Evolutionary conservation across 2,797 vertebrate species (phyloP), one percentile per base, ranked within the genome.

Genomic region (Rhabdomys pumilio): DNA sequence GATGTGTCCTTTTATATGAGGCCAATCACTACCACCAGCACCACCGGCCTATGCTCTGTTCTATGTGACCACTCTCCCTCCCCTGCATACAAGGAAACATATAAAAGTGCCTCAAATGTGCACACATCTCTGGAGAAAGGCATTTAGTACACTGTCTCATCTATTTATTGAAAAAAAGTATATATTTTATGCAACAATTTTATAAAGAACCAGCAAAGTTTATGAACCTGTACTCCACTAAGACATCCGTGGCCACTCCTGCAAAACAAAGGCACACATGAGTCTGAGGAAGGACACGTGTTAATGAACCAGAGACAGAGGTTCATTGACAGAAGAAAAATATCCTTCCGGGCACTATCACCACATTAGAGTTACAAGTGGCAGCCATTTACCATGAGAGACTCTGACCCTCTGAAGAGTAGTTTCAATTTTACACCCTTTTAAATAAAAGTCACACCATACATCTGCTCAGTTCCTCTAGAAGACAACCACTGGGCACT

Each of bases 151-250:
- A 47, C 13, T 20, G 76, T 61, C 26, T 76, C 47, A 84, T 22
- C 34, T 77, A 77, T 26, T 47, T 86, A 93, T 57, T 79, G 89
- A 90, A 94, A 82, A 82, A 93, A 90, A n/a, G 80, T 67, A 73
- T 13, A 73, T 41, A 92, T 50, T 41, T 90, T 50, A 88, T 34
- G 13, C 83, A 88, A 83, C 44, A 57, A 63, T 69, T 85, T 61
- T 82, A 11, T 47, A 91, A 96, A 90, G n/a, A 96, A 87, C 24
- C 80, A 24, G n/a, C 53, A 4, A 89, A 76, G 24, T 79, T 84
- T 90, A 93, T 15, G 9, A 53, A 41, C 75, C 47, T 85, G 17
- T 38, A 92, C 85, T 67, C 31, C 69, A 4, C 67, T 73, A 94
- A 94, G 24, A 69, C 67, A 91, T 22, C 26, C 15, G 82, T 8